Evolutionary conservation across 2,888 invertebrate species (phyloP), one percentile per base, ranked within the genome.

Genomic region (Bimastos eiseni): DNA sequence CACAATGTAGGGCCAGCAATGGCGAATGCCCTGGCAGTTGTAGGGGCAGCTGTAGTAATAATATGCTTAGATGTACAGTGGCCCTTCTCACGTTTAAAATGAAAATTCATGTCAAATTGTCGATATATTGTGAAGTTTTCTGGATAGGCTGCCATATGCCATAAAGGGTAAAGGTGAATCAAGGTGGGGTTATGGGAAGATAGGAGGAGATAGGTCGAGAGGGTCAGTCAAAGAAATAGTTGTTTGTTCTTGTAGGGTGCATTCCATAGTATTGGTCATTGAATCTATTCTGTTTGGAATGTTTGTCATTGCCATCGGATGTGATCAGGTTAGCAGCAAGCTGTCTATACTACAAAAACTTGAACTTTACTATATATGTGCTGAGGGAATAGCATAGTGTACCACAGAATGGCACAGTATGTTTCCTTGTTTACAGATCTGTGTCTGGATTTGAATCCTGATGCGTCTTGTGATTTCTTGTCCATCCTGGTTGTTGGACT

Each of bases 191-290:
- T 49, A 49, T 5, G 49, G 49, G 19, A 1, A 49, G 49, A 49
- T 4, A 5, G 24, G 24, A 49, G 21, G 24, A 21, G 24, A 49
- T 49, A 5, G 24, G 24, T 21, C 21, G 24, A 49, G 49, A 49
- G 24, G 49, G 21, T 49, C 24, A 49, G 49, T 0, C 24, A 24
- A 49, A 49, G 4, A 24, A 24, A 17, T 49, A 6, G 84, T 1
- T 84, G 33, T 34, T 34, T 84, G 84, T 38, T n/a, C 24, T 38
- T 84, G n/a, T 92, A 93, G 93, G 44, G 90, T 98, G 93, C 98
- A 98, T 95, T 97, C 97, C 93, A 97, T 98, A 89, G 96, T 97
- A 93, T 95, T 98, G 92, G 96, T 97, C 91, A 95, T 98, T 95
- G 98, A 98, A 92, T 94, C 93, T 24, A 92, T 94, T 83, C 92